A percentile compares a stretch with the other conserved stretches of the same genome.
phyloP scores from a whole-genome alignment of 2,113 vertebrate genomes.

The Callocephalon fimbriatum region DNA sequence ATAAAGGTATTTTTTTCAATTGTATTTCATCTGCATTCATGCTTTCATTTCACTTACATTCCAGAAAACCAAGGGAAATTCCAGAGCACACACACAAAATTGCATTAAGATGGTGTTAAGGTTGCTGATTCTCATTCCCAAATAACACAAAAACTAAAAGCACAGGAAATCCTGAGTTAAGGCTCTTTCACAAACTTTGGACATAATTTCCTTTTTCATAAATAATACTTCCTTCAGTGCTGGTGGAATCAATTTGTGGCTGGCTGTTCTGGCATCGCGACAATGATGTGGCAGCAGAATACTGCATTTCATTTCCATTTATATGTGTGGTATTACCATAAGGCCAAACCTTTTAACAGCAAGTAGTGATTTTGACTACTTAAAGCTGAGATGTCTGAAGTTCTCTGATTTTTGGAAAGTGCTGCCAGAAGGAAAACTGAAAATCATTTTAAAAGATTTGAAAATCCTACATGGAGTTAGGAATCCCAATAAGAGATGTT shows the following conservation, averaged over 20 bases:
- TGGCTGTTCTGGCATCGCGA: conserved; percentile 31
- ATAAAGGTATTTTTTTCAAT: neutral
- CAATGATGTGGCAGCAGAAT: conserved; percentile 25
- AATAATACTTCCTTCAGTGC: conserved; percentile 61
- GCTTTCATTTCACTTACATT: conserved; percentile 14
- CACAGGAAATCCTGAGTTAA: conserved; percentile 66
- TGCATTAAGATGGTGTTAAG: conserved; percentile 25
- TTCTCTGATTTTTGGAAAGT: neutral
- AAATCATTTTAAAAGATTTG: neutral
- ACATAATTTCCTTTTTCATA: conserved; percentile 68
- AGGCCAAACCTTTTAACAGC: conserved; percentile 29
- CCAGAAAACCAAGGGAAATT: conserved; percentile 30
- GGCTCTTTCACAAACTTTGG: conserved; percentile 54
- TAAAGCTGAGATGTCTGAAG: neutral
- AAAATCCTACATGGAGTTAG: neutral
- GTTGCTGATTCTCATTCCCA: conserved; percentile 28
- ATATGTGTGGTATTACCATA: neutral
- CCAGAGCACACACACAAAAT: conserved; percentile 1
- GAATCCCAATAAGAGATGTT: neutral
- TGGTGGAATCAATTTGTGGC: conserved; percentile 67
- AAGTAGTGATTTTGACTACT: neutral
- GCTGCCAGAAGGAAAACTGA: conserved; percentile 14
- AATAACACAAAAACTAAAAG: conserved; percentile 55
- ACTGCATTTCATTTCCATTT: neutral
- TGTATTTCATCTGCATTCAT: neutral